Evolutionary conservation across 1,140 invertebrate species (phyloP).

Genomic region (Akabosia matsudoensis): DNA sequence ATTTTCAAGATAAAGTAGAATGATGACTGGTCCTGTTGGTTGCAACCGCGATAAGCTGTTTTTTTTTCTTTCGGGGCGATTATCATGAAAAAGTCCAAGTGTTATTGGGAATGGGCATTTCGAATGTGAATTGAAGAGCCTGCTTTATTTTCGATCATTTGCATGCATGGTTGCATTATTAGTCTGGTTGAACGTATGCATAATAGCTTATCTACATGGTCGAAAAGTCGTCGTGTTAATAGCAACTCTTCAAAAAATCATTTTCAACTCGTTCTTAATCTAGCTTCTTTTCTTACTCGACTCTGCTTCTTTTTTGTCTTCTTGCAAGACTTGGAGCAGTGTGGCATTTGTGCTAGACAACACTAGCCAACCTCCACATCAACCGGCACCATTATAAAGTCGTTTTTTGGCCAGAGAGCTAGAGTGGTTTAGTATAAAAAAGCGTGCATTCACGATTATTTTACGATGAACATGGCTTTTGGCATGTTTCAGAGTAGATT

Average conservation of each 20-base stretch:
- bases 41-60: too few relatives aligned
- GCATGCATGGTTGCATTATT: not conserved
- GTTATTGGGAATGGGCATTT: not conserved
- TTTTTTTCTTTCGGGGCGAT: too few relatives aligned
- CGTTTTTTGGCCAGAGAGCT: not conserved
- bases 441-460: not conserved
- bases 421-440: too few relatives aligned
- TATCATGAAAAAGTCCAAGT: not conserved
- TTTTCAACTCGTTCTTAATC: constrained; percentile 5
- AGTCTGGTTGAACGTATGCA: not conserved
- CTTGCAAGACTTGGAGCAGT: not conserved
- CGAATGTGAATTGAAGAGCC: not conserved
- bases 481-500: not conserved
- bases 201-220: not conserved
- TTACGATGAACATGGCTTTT: constrained; percentile 6
- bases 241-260: not conserved
- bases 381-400: not conserved
- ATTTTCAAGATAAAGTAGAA: too few relatives aligned
- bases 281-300: not conserved
- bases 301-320: constrained; percentile 1
- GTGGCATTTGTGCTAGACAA: not conserved
- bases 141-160: not conserved
- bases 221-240: not conserved
- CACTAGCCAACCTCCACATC: not conserved
- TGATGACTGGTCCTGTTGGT: too few relatives aligned